Conservation (phyloP, 2,113 vertebrate genomes). For the Centropristis striata region DNA sequence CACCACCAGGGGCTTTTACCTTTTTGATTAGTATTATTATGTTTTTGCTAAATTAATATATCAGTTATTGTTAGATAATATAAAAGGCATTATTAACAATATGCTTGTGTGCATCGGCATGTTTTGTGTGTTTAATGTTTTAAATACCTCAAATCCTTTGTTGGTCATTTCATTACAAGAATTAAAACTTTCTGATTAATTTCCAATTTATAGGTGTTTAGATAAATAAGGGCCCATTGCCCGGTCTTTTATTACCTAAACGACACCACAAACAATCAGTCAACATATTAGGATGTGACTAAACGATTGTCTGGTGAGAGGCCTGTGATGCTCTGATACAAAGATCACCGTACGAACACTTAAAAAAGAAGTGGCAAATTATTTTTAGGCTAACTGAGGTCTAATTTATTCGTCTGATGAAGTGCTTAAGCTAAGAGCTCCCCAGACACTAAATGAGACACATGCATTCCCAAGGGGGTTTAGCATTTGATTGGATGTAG, state of each 20-base stretch:
- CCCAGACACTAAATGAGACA: conserved; percentile 85
- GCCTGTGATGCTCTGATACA: conserved; percentile 64
- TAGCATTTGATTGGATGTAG: conserved; percentile 85
- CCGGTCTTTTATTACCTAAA: conserved; percentile 18
- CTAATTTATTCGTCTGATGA: conserved; percentile 88
- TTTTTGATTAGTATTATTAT: background rate
- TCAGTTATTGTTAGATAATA: background rate
- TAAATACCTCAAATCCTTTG: background rate
- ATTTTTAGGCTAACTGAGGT: conserved; percentile 85
- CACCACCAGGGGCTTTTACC: background rate
- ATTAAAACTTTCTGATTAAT: background rate
- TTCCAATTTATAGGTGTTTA: background rate
- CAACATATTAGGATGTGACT: conserved; percentile 26
- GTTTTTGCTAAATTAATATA: background rate
- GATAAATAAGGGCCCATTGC: conserved; percentile 16
- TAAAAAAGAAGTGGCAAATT: conserved; percentile 78
- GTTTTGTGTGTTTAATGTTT: background rate
- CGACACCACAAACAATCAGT: conserved; percentile 37
- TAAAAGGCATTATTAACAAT: background rate
- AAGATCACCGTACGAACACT: conserved; percentile 76
- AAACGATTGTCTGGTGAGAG: conserved; percentile 52
- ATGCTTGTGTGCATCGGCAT: background rate
- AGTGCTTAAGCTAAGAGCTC: conserved; percentile 87
- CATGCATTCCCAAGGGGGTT: conserved; percentile 80
- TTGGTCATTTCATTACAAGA: background rate